Conservation (phyloP, 2,113 vertebrate species). For the Ibidorhyncha struthersii region DNA sequence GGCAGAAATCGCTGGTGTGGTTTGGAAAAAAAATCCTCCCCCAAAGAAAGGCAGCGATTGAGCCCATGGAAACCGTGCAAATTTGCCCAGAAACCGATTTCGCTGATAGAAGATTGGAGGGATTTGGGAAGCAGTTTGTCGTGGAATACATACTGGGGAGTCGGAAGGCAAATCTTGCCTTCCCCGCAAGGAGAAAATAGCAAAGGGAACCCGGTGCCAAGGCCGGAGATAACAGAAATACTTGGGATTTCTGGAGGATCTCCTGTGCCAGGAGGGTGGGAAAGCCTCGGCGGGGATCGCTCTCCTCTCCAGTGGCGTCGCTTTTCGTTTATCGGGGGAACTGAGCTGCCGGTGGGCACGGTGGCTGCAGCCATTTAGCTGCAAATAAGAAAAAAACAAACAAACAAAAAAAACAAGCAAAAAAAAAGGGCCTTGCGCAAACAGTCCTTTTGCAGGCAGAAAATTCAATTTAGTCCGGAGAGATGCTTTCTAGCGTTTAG, state of each 20-base stretch:
- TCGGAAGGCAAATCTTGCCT: background rate
- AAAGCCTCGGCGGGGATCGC: background rate
- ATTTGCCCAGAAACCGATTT: background rate
- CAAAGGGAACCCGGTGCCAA: background rate
- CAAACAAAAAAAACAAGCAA: too few species aligned
- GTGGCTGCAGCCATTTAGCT: background rate
- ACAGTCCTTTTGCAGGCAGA: background rate
- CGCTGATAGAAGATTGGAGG: fast-evolving
- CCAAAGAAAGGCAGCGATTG: background rate
- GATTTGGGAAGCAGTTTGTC: background rate
- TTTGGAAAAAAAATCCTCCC: background rate
- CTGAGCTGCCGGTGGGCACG: fast-evolving
- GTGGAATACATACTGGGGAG: background rate
- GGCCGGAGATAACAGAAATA: background rate
- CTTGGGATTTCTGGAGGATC: background rate
- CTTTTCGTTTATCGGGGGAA: background rate
- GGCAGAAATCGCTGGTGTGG: background rate
- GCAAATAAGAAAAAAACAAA: background rate
- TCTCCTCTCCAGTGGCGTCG: background rate
- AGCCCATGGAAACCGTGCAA: fast-evolving
- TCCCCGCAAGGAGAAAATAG: background rate
- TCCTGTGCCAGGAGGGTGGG: background rate
- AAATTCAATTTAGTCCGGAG: background rate
- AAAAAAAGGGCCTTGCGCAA: background rate
- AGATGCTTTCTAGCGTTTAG: background rate